Percentiles rank a stretch among this genome's conserved stretches.
Conservation (phyloP, 2,113 vertebrate genomes). For the Tetrax tetrax region DNA sequence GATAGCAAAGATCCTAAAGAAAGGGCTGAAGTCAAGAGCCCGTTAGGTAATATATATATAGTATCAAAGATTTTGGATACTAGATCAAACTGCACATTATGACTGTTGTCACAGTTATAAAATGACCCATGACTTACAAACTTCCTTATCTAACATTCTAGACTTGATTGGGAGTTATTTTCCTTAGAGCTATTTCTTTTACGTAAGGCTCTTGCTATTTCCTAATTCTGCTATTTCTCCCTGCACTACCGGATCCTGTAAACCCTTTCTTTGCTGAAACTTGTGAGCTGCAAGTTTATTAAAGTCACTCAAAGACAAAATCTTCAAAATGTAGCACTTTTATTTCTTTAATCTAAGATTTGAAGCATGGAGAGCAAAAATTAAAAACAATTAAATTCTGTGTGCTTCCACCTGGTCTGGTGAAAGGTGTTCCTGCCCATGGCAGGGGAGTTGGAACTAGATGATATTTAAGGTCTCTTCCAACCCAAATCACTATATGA, state of each 20-base stretch:
- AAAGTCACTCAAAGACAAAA: not conserved
- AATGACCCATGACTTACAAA: not conserved
- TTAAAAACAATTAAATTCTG: not conserved
- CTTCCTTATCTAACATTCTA: not conserved
- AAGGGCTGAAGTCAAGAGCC: not conserved
- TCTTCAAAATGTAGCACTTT: not conserved
- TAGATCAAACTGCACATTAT: not conserved
- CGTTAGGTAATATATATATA: not conserved
- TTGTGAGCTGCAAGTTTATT: not conserved
- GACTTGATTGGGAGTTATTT: not conserved
- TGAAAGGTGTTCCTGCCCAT: too few relatives aligned
- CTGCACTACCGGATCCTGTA: accelerated
- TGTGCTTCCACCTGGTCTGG: not conserved
- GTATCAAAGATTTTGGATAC: not conserved
- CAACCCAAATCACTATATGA: too few relatives aligned
- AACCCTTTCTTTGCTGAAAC: not conserved
- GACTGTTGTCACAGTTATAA: not conserved
- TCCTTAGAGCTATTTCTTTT: not conserved
- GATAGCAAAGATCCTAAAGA: not conserved
- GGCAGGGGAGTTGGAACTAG: too few relatives aligned
- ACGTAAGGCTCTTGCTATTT: not conserved
- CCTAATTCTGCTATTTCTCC: not conserved
- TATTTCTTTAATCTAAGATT: not conserved
- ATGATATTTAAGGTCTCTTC: too few relatives aligned
- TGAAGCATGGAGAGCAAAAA: not conserved